These are phyloP conservation scores for Rhagophthalmus giganteus DNA, from an alignment of 2,888 invertebrate genomes.

Conservation along the genomic window DNA sequence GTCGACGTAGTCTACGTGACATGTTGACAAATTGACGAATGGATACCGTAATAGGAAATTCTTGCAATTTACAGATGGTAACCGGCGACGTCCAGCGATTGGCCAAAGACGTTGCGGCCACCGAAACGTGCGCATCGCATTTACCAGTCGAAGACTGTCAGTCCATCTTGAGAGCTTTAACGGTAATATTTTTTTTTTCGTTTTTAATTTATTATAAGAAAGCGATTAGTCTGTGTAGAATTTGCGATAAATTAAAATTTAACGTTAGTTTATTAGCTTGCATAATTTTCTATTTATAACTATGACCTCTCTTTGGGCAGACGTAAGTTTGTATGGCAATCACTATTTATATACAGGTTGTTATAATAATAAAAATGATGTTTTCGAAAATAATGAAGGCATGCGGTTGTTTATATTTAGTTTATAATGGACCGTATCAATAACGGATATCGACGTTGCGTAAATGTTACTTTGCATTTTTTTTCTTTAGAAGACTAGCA, in stretches of 20 bases:
- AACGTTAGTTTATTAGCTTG: slow-evolving; percentile 23
- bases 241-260: no score
- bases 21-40: slow-evolving; percentile 1
- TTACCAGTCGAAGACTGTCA: slow-evolving; percentile 73
- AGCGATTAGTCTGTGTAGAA: no score
- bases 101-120: slow-evolving; percentile 66
- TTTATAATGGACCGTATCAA: not conserved
- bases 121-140: slow-evolving; percentile 68
- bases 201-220: no score
- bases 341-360: slow-evolving; percentile 39
- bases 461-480: no score
- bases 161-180: slow-evolving; percentile 70
- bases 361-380: not conserved
- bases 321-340: slow-evolving; percentile 32
- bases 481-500: no score
- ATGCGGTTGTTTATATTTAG: not conserved
- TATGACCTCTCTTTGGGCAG: slow-evolving; percentile 40
- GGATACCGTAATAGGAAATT: slow-evolving; percentile 8
- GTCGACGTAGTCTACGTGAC: slow-evolving; percentile 1
- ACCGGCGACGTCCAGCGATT: slow-evolving; percentile 68
- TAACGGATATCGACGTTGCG: no score
- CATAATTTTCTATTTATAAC: slow-evolving; percentile 42
- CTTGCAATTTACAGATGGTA: slow-evolving; percentile 48
- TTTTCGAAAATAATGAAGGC: not conserved
- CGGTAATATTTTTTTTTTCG: slow-evolving; percentile 59